Evolutionary conservation across 2,797 vertebrate genomes (phyloP).

Genomic region (Chelon auratus): DNA sequence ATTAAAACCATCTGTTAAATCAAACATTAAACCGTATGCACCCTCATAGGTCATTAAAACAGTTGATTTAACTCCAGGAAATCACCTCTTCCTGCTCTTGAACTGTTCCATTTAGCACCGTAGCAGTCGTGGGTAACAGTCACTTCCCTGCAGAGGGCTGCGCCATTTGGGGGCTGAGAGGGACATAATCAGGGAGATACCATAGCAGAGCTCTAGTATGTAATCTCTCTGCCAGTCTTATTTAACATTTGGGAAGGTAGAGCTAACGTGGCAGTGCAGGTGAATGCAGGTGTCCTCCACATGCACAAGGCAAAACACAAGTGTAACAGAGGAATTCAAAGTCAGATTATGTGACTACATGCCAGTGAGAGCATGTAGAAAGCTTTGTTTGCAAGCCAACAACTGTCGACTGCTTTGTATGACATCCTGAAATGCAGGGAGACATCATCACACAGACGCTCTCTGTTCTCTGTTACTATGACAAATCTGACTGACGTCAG

Average conservation of each 20-base stretch:
- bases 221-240: slow-evolving; percentile 46
- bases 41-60: neutral
- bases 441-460: slow-evolving; percentile 13
- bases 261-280: slow-evolving; percentile 19
- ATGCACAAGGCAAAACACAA: slow-evolving; percentile 5
- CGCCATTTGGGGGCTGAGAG: neutral
- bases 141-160: slow-evolving; percentile 8
- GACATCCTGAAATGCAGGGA: slow-evolving; percentile 10
- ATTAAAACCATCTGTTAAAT: neutral
- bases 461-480: slow-evolving; percentile 22
- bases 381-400: neutral
- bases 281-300: slow-evolving; percentile 11
- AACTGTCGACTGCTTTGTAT: slow-evolving; percentile 19
- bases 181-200: slow-evolving; percentile 7
- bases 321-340: slow-evolving; percentile 8
- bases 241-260: slow-evolving; percentile 24
- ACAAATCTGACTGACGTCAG: slow-evolving; percentile 43
- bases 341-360: slow-evolving; percentile 18
- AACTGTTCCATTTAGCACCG: slow-evolving; percentile 10
- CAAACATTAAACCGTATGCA: neutral
- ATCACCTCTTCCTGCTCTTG: neutral
- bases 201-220: slow-evolving; percentile 7
- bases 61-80: neutral
- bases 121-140: slow-evolving; percentile 3
- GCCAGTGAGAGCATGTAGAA: slow-evolving; percentile 2